These are phyloP conservation scores for Heliopora coerulea DNA, from an alignment of 92 coral and sea anemone species.

Conservation along the genomic window DNA sequence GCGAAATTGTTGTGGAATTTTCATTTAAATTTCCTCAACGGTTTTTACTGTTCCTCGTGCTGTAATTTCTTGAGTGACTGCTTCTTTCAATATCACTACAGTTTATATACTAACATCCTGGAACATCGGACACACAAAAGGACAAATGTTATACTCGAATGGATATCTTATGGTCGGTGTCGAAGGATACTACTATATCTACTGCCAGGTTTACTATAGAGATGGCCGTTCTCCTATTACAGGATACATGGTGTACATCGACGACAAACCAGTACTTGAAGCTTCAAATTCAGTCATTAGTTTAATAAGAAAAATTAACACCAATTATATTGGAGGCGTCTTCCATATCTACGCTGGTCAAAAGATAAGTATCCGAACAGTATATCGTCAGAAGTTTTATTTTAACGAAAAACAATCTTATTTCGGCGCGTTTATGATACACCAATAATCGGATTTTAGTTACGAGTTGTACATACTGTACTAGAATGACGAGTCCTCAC, in stretches of 20 bases:
- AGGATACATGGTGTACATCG: slow-evolving; percentile 82
- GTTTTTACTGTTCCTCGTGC: no score
- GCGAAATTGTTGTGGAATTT: no score
- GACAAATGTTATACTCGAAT: slow-evolving; percentile 63
- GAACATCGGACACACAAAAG: slow-evolving; percentile 66
- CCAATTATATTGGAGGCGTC: slow-evolving; percentile 92
- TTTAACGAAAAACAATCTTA: slow-evolving; percentile 73
- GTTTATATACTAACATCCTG: slow-evolving; percentile 87
- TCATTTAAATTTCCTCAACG: no score
- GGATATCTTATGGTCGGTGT: slow-evolving; percentile 74
- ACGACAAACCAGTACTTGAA: slow-evolving; percentile 67
- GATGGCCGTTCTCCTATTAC: slow-evolving; percentile 69
- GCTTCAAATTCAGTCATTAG: slow-evolving; percentile 68
- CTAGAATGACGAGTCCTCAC: no score
- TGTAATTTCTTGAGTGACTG: no score
- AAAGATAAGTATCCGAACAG: slow-evolving; percentile 76
- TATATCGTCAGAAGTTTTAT: slow-evolving; percentile 68
- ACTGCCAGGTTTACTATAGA: slow-evolving; percentile 90
- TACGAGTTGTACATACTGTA: no score
- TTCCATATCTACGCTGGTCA: slow-evolving; percentile 70
- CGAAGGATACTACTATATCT: slow-evolving; percentile 82
- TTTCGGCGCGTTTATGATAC: slow-evolving; percentile 84
- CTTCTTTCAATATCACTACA: slow-evolving; percentile 2
- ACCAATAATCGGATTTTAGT: no score
- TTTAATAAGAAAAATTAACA: slow-evolving; percentile 65